Evolutionary conservation across 2,113 vertebrate genomes (phyloP), one percentile per base, ranked within the genome.

Genomic region (Podarcis muralis): DNA sequence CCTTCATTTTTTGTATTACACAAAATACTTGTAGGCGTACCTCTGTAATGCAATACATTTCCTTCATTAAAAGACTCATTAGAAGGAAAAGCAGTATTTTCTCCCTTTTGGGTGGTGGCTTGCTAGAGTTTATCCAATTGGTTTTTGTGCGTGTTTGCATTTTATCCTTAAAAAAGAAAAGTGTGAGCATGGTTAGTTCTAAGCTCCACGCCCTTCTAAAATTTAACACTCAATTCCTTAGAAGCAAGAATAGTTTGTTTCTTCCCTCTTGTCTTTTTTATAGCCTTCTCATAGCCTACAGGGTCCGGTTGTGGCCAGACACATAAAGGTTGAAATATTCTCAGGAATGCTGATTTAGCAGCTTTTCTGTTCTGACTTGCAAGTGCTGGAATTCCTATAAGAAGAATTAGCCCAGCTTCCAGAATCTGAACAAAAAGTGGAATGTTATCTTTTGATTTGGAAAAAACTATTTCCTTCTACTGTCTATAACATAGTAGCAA

Each of bases 261-360:
- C 79, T 88, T 79, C 72, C 35, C 85, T 87, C 86, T 75, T 95
- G 78, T 94, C 85, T 89, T 66, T 78, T 93, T 90, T 88, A 83
- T 90, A 94, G 89, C 90, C 93, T 90, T 92, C 78, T 93, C 86
- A 88, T 89, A 90, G 86, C 43, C 88, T 91, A 90, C 87, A 92
- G 91, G 92, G 93, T 94, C 91, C 93, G 89, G 59, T 91, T 93
- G 86, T 86, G 94, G 89, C 87, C 65, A 84, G 76, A 86, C 65
- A 85, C 76, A 92, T 87, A 94, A 93, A 85, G 89, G 83, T 66
- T 90, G 88, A 93, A 94, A 94, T 90, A 87, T 84, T 93, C 89
- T 95, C 90, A 92, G 92, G 94, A 96, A 95, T 95, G 94, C 94
- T 85, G 89, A 94, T 94, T 87, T 77, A 85, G 84, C 86, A 93